These are phyloP conservation scores for Ceratosolen solmsi DNA, from an alignment of 1,140 invertebrate genomes.

Conservation along the genomic window DNA sequence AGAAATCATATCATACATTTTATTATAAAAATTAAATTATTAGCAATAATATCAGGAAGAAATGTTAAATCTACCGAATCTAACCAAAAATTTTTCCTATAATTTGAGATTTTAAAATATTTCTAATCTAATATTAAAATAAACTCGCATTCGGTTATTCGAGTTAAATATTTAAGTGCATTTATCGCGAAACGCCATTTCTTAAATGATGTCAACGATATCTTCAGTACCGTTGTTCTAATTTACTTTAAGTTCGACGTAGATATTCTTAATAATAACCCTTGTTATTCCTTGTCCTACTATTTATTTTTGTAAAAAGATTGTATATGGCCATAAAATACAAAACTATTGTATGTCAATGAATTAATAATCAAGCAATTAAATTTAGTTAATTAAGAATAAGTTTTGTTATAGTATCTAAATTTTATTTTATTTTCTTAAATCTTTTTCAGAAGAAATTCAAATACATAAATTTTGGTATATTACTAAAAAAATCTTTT, in stretches of 20 bases:
- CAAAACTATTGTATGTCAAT: background rate
- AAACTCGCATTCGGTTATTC: background rate
- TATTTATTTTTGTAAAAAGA: background rate
- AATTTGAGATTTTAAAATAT: background rate
- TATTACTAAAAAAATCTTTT: too few relatives aligned
- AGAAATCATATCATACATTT: too few relatives aligned
- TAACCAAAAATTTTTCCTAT: too few relatives aligned
- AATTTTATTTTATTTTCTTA: too few relatives aligned
- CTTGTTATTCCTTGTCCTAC: background rate
- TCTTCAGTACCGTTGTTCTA: background rate
- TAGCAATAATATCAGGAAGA: too few relatives aligned
- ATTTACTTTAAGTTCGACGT: conserved; percentile 6
- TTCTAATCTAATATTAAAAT: background rate
- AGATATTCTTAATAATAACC: conserved; percentile 11
- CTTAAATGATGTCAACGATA: conserved; percentile 15
- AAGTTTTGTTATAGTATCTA: too few relatives aligned
- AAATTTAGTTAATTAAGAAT: too few relatives aligned
- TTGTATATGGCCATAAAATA: background rate
- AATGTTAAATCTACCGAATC: too few relatives aligned
- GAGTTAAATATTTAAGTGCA: background rate
- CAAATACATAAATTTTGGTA: too few relatives aligned
- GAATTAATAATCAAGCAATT: background rate
- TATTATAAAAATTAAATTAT: too few relatives aligned
- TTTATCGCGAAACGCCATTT: background rate
- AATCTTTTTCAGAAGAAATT: too few relatives aligned